Conservation (phyloP, 2,113 vertebrate genomes). For the Felis chaus region DNA sequence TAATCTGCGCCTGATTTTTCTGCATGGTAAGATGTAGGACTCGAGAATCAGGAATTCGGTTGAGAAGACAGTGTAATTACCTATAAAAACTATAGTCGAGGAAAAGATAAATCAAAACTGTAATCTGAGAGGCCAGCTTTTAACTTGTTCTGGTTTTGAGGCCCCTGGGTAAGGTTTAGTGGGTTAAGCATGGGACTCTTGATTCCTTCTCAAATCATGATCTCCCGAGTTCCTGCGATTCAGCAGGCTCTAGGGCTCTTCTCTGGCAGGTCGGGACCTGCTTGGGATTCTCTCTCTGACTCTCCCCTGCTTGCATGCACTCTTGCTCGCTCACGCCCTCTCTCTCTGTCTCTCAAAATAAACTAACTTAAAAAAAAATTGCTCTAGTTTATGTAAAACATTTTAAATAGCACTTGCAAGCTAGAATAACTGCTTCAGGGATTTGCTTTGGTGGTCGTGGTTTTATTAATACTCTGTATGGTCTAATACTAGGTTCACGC, state of each 20-base stretch:
- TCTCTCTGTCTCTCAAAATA: too few species aligned
- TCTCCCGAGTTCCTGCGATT: too few species aligned
- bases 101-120: not conserved
- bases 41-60: not conserved
- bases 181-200: too few species aligned
- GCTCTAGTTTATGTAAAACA: not conserved
- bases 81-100: not conserved
- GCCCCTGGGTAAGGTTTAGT: too few species aligned
- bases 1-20: fast-evolving
- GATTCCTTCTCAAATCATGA: too few species aligned
- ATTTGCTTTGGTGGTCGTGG: not conserved
- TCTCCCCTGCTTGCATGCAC: too few species aligned
- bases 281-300: too few species aligned
- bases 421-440: not conserved
- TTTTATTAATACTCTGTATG: not conserved
- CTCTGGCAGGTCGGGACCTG: too few species aligned
- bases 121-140: not conserved
- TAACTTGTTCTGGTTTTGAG: not conserved
- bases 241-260: too few species aligned
- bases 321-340: too few species aligned
- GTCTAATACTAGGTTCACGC: not conserved
- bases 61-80: not conserved
- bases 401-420: not conserved
- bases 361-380: too few species aligned
- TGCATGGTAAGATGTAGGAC: fast-evolving